A percentile compares a stretch with the other conserved stretches of the same genome.
These are phyloP conservation scores for Buathra laborator DNA, from an alignment of 2,888 invertebrate genomes.

Conservation along the genomic window DNA sequence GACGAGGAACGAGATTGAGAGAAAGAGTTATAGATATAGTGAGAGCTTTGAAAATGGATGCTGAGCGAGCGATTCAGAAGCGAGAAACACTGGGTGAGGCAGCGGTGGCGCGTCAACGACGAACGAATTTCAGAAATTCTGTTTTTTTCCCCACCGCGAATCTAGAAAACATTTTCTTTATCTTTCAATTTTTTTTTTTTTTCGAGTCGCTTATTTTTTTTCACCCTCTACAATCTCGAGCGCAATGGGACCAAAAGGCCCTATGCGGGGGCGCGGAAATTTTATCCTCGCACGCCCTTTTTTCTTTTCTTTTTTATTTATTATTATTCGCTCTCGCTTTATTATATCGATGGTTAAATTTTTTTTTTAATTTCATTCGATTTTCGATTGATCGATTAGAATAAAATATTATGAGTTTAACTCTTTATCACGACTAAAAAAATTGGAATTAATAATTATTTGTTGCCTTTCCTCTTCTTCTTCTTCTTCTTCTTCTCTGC, in stretches of 20 bases:
- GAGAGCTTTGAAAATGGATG: not conserved
- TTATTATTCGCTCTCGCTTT: conserved; percentile 43
- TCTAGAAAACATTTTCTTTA: conserved; percentile 4
- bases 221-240: not conserved
- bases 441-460: not conserved
- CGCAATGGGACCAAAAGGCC: not conserved
- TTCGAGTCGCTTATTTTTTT: not conserved
- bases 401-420: not conserved
- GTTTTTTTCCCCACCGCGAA: not conserved
- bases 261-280: not conserved
- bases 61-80: conserved; percentile 18
- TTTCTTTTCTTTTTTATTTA: conserved; percentile 51
- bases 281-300: conserved; percentile 59
- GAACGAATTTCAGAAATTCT: conserved; percentile 13
- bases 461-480: not conserved
- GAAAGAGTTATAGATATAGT: not conserved
- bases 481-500: not conserved
- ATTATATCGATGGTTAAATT: not conserved
- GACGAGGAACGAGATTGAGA: not conserved
- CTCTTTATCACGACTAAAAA: not conserved
- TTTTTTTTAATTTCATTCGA: not conserved
- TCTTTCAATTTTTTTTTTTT: not conserved
- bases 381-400: not conserved
- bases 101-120: conserved; percentile 29
- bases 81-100: conserved; percentile 66